Evolutionary conservation across 2,797 vertebrate species (phyloP), one percentile per base, ranked within the genome.

Genomic region (Okamejei kenojei): DNA sequence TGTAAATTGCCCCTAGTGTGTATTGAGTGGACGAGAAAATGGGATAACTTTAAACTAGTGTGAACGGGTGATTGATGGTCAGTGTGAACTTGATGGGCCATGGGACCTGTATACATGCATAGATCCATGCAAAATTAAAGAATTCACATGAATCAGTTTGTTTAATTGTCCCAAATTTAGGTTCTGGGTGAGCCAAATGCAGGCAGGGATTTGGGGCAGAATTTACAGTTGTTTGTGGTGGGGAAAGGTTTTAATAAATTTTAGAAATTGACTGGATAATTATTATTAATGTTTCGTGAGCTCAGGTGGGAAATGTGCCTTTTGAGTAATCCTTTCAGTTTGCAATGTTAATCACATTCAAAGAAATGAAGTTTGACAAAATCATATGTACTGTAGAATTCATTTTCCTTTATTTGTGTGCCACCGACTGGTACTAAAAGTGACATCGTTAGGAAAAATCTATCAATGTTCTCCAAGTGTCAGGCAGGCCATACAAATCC

Each of bases 291-390:
- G 19, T 7, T 9, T 88, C 35, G n/a, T 63, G n/a, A 88, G 35
- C 7, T 88, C 17, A 68, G 63, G 0, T 68, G 17, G 21, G 23
- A 68, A 68, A 63, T 88, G n/a, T 68, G n/a, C n/a, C 54, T 32
- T 68, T 21, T 21, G 84, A 88, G 63, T 88, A 8, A 35, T 35
- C n/a, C 19, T 68, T 68, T 88, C 61, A 88, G 8, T 35, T 65
- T 35, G n/a, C 1, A 35, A 19, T n/a, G 8, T 88, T n/a, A 10
- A 1, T 68, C 61, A 32, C 15, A 7, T 35, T 68, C 84, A 68
- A 68, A 88, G n/a, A 68, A 88, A 88, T 68, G 8, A 65, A 86
- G 63, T 32, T 86, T 32, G 82, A 86, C 45, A 86, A 29, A 86
- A 17, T 32, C n/a, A 32, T 23, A 82, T n/a, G 45, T 54, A 54